These are phyloP conservation scores for Pristionchus mayeri DNA, from an alignment of 2,888 invertebrate species.

Conservation along the genomic window DNA sequence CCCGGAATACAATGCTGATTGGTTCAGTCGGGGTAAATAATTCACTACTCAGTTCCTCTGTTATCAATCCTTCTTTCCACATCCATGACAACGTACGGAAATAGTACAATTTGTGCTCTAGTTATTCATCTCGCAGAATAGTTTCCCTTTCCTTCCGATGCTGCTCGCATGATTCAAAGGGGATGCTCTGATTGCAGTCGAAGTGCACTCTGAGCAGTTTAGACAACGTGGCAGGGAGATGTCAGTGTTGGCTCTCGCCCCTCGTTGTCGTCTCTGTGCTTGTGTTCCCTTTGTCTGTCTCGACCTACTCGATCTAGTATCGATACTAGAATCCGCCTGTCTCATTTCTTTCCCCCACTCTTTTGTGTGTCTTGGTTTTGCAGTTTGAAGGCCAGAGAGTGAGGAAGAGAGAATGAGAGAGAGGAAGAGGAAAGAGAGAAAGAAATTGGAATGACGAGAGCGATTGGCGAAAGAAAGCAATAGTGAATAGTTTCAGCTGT, in stretches of 20 bases:
- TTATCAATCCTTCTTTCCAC: not conserved
- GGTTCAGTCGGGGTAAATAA: constrained; percentile 32
- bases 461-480: constrained; percentile 4
- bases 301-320: not conserved
- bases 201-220: constrained; percentile 8
- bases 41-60: not conserved
- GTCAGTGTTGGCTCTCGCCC: not conserved
- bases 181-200: not conserved
- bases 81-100: not conserved
- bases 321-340: constrained; percentile 16
- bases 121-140: not conserved
- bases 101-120: not conserved
- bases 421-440: constrained; percentile 25
- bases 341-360: constrained; percentile 6
- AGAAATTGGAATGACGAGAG: constrained; percentile 26
- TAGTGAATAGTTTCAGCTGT: constrained; percentile 40
- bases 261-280: not conserved
- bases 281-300: no score
- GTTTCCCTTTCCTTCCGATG: not conserved
- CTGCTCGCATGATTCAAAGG: not conserved
- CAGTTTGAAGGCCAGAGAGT: no score
- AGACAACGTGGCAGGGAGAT: not conserved
- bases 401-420: constrained; percentile 34
- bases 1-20: constrained; percentile 14
- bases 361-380: constrained; percentile 43